Base-by-base conservation (phyloP, 2,797 vertebrate genomes). In the Mionectes olivaceus region DNA sequence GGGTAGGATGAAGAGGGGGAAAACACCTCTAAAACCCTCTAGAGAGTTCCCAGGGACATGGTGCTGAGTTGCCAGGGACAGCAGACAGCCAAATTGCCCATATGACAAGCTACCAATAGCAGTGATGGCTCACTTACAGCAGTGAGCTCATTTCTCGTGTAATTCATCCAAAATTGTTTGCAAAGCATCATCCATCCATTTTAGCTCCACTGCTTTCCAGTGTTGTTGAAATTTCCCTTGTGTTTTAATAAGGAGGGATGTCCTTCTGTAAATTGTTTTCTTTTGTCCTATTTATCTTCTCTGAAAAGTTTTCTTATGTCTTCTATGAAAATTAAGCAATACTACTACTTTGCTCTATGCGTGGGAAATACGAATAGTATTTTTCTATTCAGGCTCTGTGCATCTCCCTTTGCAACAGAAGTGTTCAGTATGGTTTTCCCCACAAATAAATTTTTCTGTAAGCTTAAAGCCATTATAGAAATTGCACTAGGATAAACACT, bases 1-100 rank as follows among this genome's bases (percentile, higher is more conserved):
- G n/a, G 5, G 39, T 12, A 44, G 32, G 22, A 35, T n/a, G 24
- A 46, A n/a, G 60, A 55, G 11, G 32, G 25, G n/a, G 21, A 27
- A 81, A 63, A 3, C 37, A 44, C 5, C 22, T 23, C 1, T 5
- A 41, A 65, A 76, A 49, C 5, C 35, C 7, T 10, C 8, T 5
- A 10, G 57, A 33, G 16, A 2, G 0, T 13, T n/a, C 19, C 78
- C 63, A 39, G 53, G 35, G 17, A 7, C 37, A 24, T 0, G 23
- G 37, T n/a, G 56, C 46, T 46, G 46, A 50, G 56, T 21, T 65
- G 27, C 8, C 73, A 22, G 61, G 50, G n/a, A 10, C 43, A 33
- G 49, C 39, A 67, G 30, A 4, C 30, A 11, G 44, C 10, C 17
- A 0, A 8, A 28, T 0, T 22, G 35, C 19, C 27, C 33, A 0